phyloP scores from a whole-genome alignment of 2,888 invertebrate genomes.

The Acanthosepion esculentum region DNA sequence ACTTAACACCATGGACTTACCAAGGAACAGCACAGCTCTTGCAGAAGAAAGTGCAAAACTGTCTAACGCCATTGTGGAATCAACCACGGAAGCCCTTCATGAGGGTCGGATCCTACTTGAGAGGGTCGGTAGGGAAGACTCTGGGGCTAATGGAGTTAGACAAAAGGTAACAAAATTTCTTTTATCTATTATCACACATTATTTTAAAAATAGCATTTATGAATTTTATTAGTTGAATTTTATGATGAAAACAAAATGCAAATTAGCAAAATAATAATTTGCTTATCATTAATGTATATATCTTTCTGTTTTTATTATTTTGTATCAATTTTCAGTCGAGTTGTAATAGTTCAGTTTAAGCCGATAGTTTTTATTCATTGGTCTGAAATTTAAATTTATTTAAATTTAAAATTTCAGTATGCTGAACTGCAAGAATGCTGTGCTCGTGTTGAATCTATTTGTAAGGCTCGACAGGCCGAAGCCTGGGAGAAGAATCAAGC shows the following conservation, averaged over 20 bases:
- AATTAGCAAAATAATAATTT: neutral
- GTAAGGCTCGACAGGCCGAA: conserved; percentile 72
- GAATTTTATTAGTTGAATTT: neutral
- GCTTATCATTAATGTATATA: neutral
- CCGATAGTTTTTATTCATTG: neutral
- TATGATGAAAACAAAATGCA: neutral
- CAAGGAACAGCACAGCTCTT: conserved; percentile 81
- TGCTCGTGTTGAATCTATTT: conserved; percentile 71
- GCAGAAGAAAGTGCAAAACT: conserved; percentile 82
- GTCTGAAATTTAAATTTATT: neutral
- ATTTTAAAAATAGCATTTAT: too few species aligned
- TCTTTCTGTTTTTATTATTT: neutral
- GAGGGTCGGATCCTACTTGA: conserved; percentile 85
- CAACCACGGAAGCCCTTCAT: conserved; percentile 81
- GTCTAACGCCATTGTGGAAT: conserved; percentile 80
- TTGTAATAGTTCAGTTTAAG: neutral
- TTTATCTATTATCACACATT: neutral
- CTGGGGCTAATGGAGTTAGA: conserved; percentile 79
- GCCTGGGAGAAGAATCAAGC: conserved; percentile 82
- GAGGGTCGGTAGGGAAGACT: conserved; percentile 79
- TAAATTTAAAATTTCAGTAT: conserved; percentile 74
- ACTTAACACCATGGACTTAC: conserved; percentile 81
- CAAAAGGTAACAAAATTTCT: conserved; percentile 68
- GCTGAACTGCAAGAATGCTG: conserved; percentile 85
- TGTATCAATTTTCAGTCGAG: neutral